phyloP scores from a whole-genome alignment of 2,113 vertebrate genomes.

The Bufo gargarizans region DNA sequence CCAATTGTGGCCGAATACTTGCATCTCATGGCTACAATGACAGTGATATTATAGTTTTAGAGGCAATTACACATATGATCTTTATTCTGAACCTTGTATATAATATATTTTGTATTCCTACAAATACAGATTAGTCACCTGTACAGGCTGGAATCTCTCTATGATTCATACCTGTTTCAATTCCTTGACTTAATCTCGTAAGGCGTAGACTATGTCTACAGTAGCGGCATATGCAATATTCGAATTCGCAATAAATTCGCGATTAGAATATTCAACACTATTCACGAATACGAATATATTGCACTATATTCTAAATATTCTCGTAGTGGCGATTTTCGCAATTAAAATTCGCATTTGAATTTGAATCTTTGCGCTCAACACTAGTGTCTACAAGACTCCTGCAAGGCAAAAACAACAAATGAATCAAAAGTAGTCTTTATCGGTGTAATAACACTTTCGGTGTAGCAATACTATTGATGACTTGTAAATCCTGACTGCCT shows the following conservation, averaged over 20 bases:
- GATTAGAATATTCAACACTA: no score
- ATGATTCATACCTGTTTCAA: conserved; percentile 87
- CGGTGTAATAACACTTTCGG: not conserved
- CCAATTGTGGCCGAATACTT: no score
- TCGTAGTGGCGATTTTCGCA: no score
- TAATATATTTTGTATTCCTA: not conserved
- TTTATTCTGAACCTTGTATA: not conserved
- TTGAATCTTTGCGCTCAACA: no score
- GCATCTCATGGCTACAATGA: no score
- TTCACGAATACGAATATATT: no score
- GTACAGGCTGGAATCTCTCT: not conserved
- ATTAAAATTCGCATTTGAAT: no score
- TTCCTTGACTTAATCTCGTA: conserved; percentile 97
- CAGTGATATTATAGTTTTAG: no score
- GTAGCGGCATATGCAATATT: no score
- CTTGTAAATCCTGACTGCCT: not conserved
- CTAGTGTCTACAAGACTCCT: conserved; percentile 85
- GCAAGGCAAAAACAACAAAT: conserved; percentile 43
- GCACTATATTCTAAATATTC: no score
- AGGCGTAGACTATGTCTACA: conserved; percentile 90
- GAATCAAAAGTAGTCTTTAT: not conserved
- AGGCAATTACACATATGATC: not conserved
- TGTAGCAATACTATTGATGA: not conserved
- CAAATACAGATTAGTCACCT: not conserved
- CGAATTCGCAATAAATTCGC: no score